phyloP scores from a whole-genome alignment of 2,113 vertebrate species.

The Saguinus midas region DNA sequence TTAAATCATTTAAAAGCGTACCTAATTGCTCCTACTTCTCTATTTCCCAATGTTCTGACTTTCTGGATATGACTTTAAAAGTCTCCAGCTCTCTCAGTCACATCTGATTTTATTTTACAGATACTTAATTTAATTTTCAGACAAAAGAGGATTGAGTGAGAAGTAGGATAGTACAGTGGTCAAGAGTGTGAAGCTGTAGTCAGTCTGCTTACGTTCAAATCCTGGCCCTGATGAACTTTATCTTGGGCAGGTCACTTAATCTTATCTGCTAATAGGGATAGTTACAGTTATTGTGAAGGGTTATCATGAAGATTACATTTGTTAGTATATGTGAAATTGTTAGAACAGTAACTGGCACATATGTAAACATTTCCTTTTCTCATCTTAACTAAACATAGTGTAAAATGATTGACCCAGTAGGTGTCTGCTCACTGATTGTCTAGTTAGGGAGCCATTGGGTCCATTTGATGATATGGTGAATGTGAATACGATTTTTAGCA shows the following conservation, averaged over 20 bases:
- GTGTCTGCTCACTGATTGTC: neutral
- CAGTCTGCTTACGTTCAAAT: neutral
- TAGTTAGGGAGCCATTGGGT: neutral
- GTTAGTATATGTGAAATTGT: neutral
- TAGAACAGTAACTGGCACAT: neutral
- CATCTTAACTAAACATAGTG: neutral
- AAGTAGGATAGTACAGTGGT: neutral
- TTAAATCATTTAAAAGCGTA: neutral
- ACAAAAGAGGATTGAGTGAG: neutral
- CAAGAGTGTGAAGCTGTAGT: neutral
- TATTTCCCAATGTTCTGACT: neutral
- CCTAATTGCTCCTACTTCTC: neutral
- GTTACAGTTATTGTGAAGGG: neutral
- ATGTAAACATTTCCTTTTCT: neutral
- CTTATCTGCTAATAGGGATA: neutral
- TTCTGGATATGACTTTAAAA: neutral
- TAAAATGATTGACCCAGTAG: neutral
- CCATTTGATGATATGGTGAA: neutral
- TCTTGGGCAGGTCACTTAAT: neutral
- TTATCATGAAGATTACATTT: neutral
- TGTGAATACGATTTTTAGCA: neutral
- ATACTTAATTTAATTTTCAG: neutral
- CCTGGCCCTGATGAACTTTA: neutral
- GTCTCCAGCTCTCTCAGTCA: neutral
- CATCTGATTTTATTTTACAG: neutral